Percentiles rank a stretch among this genome's conserved stretches.
Evolutionary conservation across 2,888 invertebrate genomes (phyloP).

Genomic region (Oegoconia quadripuncta): DNA sequence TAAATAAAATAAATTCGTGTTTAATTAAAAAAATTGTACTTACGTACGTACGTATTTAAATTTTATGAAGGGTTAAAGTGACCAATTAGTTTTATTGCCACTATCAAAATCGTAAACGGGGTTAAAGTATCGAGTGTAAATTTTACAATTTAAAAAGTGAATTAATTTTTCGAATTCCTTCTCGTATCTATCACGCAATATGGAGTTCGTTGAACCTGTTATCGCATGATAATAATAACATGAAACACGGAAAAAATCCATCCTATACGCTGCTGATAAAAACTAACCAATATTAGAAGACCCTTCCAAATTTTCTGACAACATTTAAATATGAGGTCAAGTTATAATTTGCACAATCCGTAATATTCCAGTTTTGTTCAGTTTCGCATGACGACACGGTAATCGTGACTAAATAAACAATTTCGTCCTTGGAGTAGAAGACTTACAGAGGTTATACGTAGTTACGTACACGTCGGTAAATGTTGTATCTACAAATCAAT

Average conservation of each 20-base stretch:
- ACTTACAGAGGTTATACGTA: too few species aligned
- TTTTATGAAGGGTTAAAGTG: neutral
- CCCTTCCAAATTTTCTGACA: slow-evolving; percentile 27
- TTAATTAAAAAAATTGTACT: too few species aligned
- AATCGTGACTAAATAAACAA: too few species aligned
- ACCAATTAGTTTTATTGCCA: slow-evolving; percentile 2
- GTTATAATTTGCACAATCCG: slow-evolving; percentile 1
- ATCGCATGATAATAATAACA: slow-evolving; percentile 72
- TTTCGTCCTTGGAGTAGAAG: too few species aligned
- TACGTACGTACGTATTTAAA: slow-evolving; percentile 15
- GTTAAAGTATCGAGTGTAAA: slow-evolving; percentile 7
- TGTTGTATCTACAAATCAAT: too few species aligned
- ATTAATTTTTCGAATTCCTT: slow-evolving; percentile 26
- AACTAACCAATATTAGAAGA: slow-evolving; percentile 38
- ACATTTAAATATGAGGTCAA: slow-evolving; percentile 20
- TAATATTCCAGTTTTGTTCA: too few species aligned
- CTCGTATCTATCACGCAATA: slow-evolving; percentile 56
- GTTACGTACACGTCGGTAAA: too few species aligned
- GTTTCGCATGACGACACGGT: too few species aligned
- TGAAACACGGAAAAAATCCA: slow-evolving; percentile 67
- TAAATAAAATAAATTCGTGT: too few species aligned
- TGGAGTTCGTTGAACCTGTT: slow-evolving; percentile 60
- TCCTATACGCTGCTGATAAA: slow-evolving; percentile 53
- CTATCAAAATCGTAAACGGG: slow-evolving; percentile 7
- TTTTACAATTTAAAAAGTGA: slow-evolving; percentile 7